A percentile compares a stretch with the other conserved stretches of the same genome.
phyloP scores from a whole-genome alignment of 2,113 vertebrate genomes.

The Mustela lutreola region DNA sequence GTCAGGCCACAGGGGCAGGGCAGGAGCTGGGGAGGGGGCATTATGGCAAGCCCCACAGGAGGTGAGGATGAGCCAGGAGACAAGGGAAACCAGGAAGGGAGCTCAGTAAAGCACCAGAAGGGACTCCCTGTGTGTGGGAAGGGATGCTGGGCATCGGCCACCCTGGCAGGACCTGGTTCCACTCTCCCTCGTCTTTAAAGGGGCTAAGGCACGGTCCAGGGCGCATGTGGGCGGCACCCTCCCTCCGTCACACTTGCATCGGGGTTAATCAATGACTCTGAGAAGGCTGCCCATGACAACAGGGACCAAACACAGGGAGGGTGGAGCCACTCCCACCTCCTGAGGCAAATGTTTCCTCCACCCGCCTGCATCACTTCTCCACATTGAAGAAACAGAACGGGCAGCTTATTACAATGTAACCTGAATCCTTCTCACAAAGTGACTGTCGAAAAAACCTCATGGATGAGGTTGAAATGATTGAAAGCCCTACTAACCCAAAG shows the following conservation, averaged over 20 bases:
- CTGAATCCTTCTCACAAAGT: constrained; percentile 6
- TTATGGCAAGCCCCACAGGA: constrained; percentile 51
- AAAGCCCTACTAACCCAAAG: background rate
- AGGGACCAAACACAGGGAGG: background rate
- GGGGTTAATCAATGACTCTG: background rate
- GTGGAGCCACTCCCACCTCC: background rate
- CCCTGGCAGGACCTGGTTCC: background rate
- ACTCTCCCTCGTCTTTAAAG: constrained; percentile 62
- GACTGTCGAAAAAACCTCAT: background rate
- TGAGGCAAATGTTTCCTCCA: background rate
- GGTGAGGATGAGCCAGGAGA: constrained; percentile 24
- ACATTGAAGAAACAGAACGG: background rate
- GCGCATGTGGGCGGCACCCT: background rate
- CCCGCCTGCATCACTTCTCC: background rate
- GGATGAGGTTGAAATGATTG: background rate
- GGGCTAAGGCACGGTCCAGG: background rate
- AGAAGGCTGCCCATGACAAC: background rate
- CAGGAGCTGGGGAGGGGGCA: background rate
- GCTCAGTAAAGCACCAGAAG: constrained; percentile 37
- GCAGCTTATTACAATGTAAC: constrained; percentile 7
- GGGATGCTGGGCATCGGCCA: background rate
- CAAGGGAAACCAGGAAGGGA: background rate
- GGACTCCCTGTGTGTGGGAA: background rate
- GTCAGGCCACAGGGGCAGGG: constrained; percentile 38
- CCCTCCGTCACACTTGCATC: background rate